Conservation (phyloP, 2,113 vertebrate genomes). For the Dipodomys spectabilis region DNA sequence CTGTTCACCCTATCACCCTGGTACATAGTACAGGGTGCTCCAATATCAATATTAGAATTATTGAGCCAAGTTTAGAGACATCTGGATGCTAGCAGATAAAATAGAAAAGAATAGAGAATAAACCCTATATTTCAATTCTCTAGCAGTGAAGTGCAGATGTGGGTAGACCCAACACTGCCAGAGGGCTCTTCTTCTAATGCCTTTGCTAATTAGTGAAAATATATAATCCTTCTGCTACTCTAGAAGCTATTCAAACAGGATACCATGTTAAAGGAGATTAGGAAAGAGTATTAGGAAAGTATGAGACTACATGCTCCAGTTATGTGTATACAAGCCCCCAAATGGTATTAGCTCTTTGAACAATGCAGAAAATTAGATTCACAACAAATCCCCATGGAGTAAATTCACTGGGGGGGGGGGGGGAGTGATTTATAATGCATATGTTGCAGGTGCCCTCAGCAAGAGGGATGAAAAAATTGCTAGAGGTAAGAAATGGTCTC, state of each 20-base stretch:
- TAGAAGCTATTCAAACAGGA: conserved; percentile 78
- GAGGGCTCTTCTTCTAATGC: conserved; percentile 38
- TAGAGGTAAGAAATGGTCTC: neutral
- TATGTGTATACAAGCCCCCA: neutral
- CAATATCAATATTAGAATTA: neutral
- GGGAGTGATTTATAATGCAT: conserved; percentile 9
- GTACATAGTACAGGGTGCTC: neutral
- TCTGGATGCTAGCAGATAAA: conserved; percentile 21
- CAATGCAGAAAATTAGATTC: conserved; percentile 70
- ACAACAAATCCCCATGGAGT: conserved; percentile 71
- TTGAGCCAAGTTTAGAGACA: conserved; percentile 15
- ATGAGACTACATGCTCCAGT: conserved; percentile 2
- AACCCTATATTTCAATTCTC: neutral
- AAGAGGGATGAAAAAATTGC: neutral
- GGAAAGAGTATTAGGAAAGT: conserved; percentile 73
- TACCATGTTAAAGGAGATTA: conserved; percentile 77
- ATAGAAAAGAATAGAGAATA: neutral
- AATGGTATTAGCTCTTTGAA: conserved; percentile 74
- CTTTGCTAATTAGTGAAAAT: conserved; percentile 57
- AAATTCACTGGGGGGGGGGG: conserved; percentile 55
- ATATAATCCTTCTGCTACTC: conserved; percentile 72
- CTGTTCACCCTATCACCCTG: neutral
- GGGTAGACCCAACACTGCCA: neutral
- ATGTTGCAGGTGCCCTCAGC: neutral
- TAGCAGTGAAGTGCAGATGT: conserved; percentile 5